phyloP scores from a whole-genome alignment of 2,888 invertebrate genomes.

The Lycocerus yunnanus region DNA sequence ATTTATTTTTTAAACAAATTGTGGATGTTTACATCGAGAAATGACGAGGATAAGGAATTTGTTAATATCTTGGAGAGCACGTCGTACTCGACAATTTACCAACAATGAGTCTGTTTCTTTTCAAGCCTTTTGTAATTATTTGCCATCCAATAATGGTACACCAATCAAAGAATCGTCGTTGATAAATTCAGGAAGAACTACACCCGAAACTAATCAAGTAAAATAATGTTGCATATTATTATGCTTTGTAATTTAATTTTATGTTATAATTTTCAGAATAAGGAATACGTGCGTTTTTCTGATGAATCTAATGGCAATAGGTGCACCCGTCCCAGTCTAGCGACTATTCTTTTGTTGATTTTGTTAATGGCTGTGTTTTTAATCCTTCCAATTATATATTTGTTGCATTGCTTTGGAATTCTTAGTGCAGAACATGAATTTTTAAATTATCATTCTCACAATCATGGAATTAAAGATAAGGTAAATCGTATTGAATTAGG shows the following conservation, averaged over 20 bases:
- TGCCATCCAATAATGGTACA: constrained; percentile 48
- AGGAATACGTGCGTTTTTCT: constrained; percentile 46
- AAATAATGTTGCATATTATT: background rate
- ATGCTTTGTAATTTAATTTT: background rate
- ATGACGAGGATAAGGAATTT: constrained; percentile 50
- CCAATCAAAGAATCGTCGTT: constrained; percentile 61
- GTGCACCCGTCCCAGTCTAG: constrained; percentile 49
- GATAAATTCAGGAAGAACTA: constrained; percentile 56
- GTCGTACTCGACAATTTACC: constrained; percentile 44
- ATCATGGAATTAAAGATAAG: constrained; percentile 37
- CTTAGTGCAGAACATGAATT: constrained; percentile 39
- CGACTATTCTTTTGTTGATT: constrained; percentile 48
- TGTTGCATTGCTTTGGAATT: constrained; percentile 54
- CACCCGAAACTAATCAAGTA: constrained; percentile 37
- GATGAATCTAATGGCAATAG: constrained; percentile 33
- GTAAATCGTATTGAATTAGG: constrained; percentile 31
- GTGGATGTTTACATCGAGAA: background rate
- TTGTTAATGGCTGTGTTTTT: constrained; percentile 53
- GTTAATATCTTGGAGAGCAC: constrained; percentile 44
- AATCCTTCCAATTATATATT: constrained; percentile 53
- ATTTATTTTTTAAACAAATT: background rate
- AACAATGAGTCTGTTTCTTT: constrained; percentile 58
- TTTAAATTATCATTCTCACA: constrained; percentile 28
- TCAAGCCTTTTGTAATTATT: constrained; percentile 65
- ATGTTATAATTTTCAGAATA: constrained; percentile 38